These are phyloP conservation scores for Heliconius aoede DNA, from an alignment of 2,888 invertebrate genomes.

Conservation along the genomic window DNA sequence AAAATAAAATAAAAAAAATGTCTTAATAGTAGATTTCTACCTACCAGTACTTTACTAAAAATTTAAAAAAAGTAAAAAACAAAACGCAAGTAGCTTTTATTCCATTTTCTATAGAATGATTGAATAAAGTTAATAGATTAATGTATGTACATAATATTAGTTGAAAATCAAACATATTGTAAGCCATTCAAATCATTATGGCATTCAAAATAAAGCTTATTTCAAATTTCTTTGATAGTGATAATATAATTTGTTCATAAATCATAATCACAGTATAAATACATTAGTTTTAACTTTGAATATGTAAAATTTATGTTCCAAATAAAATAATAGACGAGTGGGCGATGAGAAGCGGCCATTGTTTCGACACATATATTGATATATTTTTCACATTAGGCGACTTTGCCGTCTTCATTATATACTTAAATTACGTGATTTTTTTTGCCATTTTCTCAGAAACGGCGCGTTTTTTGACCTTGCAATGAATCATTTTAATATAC, in stretches of 20 bases:
- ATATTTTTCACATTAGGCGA: slow-evolving; percentile 14
- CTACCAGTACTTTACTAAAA: neutral
- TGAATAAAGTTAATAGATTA: neutral
- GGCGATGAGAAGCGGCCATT: slow-evolving; percentile 49
- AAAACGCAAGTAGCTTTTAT: neutral
- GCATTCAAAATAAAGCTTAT: neutral
- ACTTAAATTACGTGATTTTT: slow-evolving; percentile 30
- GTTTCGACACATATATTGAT: slow-evolving; percentile 29
- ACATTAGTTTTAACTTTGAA: slow-evolving; percentile 32
- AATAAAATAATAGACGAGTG: slow-evolving; percentile 45
- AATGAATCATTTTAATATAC: neutral
- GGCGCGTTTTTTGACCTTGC: neutral
- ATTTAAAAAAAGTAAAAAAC: neutral
- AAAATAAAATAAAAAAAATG: no score
- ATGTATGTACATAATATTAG: slow-evolving; percentile 2
- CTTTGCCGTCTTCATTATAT: slow-evolving; percentile 27
- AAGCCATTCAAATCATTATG: slow-evolving; percentile 9
- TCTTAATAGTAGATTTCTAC: neutral
- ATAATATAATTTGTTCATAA: slow-evolving; percentile 14
- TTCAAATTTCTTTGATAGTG: slow-evolving; percentile 7
- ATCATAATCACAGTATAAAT: slow-evolving; percentile 26
- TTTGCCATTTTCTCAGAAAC: neutral
- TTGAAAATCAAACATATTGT: slow-evolving; percentile 4
- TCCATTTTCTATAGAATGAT: slow-evolving; percentile 14
- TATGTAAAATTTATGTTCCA: slow-evolving; percentile 30